Evolutionary conservation across 30 jellyfish, hydroid and myxozoan species (phyloP).

Genomic region (Hydractinia symbiolongicarpus): DNA sequence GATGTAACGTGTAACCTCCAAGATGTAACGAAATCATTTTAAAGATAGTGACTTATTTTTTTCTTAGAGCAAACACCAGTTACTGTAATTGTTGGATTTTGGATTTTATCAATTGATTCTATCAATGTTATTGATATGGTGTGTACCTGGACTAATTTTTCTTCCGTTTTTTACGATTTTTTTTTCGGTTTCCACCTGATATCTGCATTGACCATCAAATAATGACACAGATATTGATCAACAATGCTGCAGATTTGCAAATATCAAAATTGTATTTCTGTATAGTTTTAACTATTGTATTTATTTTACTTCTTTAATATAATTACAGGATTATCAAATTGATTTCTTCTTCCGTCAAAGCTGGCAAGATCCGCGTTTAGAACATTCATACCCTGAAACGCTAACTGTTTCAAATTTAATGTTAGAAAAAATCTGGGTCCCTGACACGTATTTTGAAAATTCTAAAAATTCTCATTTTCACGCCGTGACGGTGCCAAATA

Average conservation of each 20-base stretch:
- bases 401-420: slow-evolving; percentile 75
- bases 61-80: slow-evolving; percentile 67
- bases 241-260: background rate
- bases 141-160: background rate
- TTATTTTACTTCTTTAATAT: background rate
- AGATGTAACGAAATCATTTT: too few species aligned
- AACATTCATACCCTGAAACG: slow-evolving; percentile 66
- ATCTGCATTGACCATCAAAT: background rate
- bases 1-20: too few species aligned
- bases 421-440: slow-evolving; percentile 79
- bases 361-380: slow-evolving; percentile 75
- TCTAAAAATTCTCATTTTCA: slow-evolving; percentile 84
- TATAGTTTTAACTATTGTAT: background rate
- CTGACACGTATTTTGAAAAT: slow-evolving; percentile 89
- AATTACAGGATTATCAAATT: slow-evolving; percentile 80
- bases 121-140: slow-evolving; percentile 93
- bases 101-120: slow-evolving; percentile 91
- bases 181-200: background rate
- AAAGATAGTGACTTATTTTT: too few species aligned
- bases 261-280: too few species aligned
- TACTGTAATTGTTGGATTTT: slow-evolving; percentile 69
- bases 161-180: too few species aligned
- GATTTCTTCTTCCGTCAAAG: slow-evolving; percentile 95
- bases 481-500: slow-evolving; percentile 84
- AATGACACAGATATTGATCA: background rate